phyloP scores from a whole-genome alignment of 2,888 invertebrate species.

The Axea sp. region DNA sequence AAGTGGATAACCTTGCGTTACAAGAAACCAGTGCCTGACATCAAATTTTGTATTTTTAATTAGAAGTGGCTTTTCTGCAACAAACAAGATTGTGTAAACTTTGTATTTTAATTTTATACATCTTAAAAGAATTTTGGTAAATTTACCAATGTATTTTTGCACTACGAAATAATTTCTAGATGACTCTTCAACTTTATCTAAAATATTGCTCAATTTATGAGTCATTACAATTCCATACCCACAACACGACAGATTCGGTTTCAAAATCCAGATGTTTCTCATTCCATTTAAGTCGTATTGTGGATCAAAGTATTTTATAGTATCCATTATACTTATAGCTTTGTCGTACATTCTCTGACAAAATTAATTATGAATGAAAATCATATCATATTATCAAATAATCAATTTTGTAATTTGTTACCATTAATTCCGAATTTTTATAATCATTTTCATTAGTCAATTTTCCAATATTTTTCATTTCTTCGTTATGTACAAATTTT shows the following conservation, averaged over 20 bases:
- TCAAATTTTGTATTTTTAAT: slow-evolving; percentile 94
- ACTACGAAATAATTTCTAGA: slow-evolving; percentile 86
- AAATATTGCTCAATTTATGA: slow-evolving; percentile 86
- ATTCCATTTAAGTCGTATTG: slow-evolving; percentile 83
- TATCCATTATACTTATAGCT: slow-evolving; percentile 58
- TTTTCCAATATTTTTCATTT: neutral
- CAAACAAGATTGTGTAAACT: too few relatives aligned
- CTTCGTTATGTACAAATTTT: slow-evolving; percentile 80
- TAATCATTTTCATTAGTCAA: slow-evolving; percentile 1
- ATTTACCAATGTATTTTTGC: slow-evolving; percentile 93
- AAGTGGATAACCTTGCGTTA: slow-evolving; percentile 88
- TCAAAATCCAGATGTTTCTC: slow-evolving; percentile 93
- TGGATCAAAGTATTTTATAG: slow-evolving; percentile 70
- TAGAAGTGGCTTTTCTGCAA: slow-evolving; percentile 87
- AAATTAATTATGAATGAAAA: too few relatives aligned
- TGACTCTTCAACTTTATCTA: slow-evolving; percentile 82
- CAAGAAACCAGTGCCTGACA: slow-evolving; percentile 93
- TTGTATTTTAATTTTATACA: too few relatives aligned
- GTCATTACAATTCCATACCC: slow-evolving; percentile 92
- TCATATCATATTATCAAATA: too few relatives aligned
- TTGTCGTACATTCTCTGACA: slow-evolving; percentile 35
- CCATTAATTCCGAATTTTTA: slow-evolving; percentile 26
- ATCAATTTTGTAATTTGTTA: slow-evolving; percentile 13
- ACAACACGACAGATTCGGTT: slow-evolving; percentile 90
- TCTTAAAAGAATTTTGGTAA: too few relatives aligned